Evolutionary conservation across 2,113 vertebrate species (phyloP), one percentile per base, ranked within the genome.

Genomic region (Lepidothrix coronata): DNA sequence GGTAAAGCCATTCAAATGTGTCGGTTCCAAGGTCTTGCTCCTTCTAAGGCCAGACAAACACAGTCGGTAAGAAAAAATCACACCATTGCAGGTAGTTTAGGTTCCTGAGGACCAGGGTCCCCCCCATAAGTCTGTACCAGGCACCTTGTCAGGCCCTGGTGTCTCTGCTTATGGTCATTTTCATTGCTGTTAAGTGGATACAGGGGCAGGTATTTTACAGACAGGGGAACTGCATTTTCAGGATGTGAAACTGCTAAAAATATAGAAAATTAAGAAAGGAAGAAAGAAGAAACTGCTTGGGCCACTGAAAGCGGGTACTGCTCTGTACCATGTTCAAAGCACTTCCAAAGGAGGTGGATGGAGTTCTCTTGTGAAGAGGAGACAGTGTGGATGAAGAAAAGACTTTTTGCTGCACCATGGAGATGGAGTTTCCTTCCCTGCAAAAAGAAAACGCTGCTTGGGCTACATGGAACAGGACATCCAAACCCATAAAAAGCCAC

Each of bases 241-340:
- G 15, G 15, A 1, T 59, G 78, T 55, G 49, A 63, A 77, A 63
- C 12, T 39, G 33, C 35, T 39, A 5, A 82, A 46, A 55, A 61
- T 15, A 72, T 0, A 3, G 21, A 59, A 39, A 88, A 65, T 51
- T 54, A 51, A 77, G 33, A 51, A 28, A 37, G 9, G 25, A 88
- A 86, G 48, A 44, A 66, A 33, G 41, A 80, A 70, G n/a, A 73
- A 94, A 51, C 9, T 54, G 11, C 39, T 27, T 41, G 66, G 44
- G 30, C 14, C 11, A 14, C 33, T 31, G 25, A 71, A 74, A 68
- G 39, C 33, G 72, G 66, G 44, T 2, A 6, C 24, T 88, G 55
- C 55, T 62, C 0, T 0, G 19, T 55, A 21, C 25, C 61, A n/a
- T 1, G 11, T 37, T 81, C 30, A 35, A 58, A 54, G 57, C 0